Percentiles rank a stretch among this genome's conserved stretches.
Evolutionary conservation across 2,797 vertebrate genomes (phyloP).

Genomic region (Cephalopachus bancanus): DNA sequence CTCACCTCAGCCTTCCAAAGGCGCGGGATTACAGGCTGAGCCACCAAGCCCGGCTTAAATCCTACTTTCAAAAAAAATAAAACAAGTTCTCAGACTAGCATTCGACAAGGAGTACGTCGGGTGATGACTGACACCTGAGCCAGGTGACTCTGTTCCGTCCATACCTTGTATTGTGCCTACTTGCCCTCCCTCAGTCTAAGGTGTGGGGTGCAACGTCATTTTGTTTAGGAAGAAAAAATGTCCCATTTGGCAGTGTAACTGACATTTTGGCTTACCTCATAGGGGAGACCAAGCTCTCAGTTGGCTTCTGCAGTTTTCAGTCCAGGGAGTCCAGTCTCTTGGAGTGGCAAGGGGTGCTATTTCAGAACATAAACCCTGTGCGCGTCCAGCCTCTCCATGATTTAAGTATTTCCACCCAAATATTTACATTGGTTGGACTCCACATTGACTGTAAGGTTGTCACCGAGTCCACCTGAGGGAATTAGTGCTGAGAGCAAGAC

Average conservation of each 20-base stretch:
- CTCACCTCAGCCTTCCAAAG: too few relatives aligned
- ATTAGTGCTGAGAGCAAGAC: background rate
- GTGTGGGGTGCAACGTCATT: background rate
- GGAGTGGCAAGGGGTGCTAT: rapidly evolving
- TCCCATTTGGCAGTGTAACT: background rate
- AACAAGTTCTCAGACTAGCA: too few relatives aligned
- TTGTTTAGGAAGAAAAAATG: background rate
- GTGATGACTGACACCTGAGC: too few relatives aligned
- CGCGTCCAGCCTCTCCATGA: background rate
- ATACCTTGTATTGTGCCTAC: background rate
- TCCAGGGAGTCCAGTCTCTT: background rate
- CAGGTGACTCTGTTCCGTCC: background rate
- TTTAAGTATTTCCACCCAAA: background rate
- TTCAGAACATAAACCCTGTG: background rate
- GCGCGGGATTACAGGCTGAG: too few relatives aligned
- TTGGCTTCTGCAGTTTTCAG: background rate
- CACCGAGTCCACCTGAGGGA: background rate
- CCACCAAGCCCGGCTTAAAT: too few relatives aligned
- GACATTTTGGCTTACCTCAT: background rate
- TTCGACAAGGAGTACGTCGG: too few relatives aligned
- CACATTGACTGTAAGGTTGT: background rate
- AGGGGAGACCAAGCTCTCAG: background rate
- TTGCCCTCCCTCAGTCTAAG: background rate
- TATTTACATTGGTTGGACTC: background rate
- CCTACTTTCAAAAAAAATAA: too few relatives aligned